Evolutionary conservation across 2,888 invertebrate genomes (phyloP).

Genomic region (Linnaemya vulpina): DNA sequence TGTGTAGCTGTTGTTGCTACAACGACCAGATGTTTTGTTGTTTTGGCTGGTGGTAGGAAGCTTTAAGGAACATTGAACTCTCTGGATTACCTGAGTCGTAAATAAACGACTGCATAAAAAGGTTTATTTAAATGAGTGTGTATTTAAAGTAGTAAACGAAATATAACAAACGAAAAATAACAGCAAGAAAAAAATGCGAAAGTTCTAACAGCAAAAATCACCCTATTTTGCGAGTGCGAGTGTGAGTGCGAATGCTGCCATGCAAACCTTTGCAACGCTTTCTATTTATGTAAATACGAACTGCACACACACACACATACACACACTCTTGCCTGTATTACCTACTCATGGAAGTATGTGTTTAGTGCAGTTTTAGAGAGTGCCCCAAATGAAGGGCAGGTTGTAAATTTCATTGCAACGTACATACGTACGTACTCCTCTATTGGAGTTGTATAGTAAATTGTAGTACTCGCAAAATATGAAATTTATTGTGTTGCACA

Average conservation of each 20-base stretch:
- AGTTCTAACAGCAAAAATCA: constrained; percentile 39
- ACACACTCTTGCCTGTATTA: neutral
- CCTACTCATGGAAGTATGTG: neutral
- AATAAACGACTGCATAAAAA: constrained; percentile 39
- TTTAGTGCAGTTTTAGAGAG: neutral
- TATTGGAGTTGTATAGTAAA: constrained; percentile 50
- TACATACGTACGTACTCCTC: too few relatives aligned
- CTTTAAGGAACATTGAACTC: constrained; percentile 71
- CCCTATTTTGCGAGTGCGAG: constrained; percentile 8
- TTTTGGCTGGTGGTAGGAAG: constrained; percentile 53
- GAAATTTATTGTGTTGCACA: constrained; percentile 2
- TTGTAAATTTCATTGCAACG: constrained; percentile 20
- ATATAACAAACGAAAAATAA: neutral
- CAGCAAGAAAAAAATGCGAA: constrained; percentile 27
- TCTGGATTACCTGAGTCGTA: constrained; percentile 59
- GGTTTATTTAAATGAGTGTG: neutral
- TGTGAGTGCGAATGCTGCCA: too few relatives aligned
- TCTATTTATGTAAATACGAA: constrained; percentile 26
- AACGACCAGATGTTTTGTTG: constrained; percentile 60
- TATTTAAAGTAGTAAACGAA: constrained; percentile 29
- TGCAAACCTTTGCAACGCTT: constrained; percentile 45
- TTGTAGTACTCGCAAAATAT: constrained; percentile 38
- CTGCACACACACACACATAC: neutral
- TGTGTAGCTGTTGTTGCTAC: constrained; percentile 36
- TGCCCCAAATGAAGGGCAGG: constrained; percentile 32